These are phyloP conservation scores for Todiramphus saurophagus DNA, from an alignment of 2,113 vertebrate genomes.

Conservation along the genomic window DNA sequence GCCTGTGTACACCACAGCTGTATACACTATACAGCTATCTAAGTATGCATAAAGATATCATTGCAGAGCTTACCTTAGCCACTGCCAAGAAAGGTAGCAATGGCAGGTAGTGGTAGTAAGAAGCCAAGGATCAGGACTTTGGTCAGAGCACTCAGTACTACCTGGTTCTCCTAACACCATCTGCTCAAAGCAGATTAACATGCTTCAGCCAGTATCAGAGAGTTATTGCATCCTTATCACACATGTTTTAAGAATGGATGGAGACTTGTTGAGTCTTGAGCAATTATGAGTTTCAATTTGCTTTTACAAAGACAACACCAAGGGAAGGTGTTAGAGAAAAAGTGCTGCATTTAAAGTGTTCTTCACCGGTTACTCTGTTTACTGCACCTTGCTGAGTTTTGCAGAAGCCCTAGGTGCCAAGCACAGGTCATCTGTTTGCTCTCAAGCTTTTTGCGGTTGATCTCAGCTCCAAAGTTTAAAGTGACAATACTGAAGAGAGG, in stretches of 20 bases:
- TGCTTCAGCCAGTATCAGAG: background rate
- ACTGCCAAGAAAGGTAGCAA: background rate
- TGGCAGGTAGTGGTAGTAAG: background rate
- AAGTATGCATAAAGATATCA: background rate
- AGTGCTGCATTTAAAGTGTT: background rate
- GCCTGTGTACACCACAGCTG: no score
- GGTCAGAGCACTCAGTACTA: background rate
- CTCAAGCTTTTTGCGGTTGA: background rate
- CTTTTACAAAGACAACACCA: background rate
- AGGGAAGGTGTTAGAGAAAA: background rate
- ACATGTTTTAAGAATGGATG: accelerated
- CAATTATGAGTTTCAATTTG: accelerated
- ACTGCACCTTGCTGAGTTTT: background rate
- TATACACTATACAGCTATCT: background rate
- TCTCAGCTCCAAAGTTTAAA: background rate
- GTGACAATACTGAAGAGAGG: background rate
- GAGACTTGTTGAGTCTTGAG: background rate
- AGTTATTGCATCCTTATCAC: background rate
- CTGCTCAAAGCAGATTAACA: background rate
- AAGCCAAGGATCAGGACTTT: background rate
- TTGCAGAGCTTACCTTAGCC: background rate
- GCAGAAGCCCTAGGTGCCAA: background rate
- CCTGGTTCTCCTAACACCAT: accelerated
- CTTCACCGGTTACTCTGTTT: background rate
- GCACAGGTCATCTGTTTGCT: background rate